phyloP scores from a whole-genome alignment of 2,888 invertebrate genomes.

The Sarcophaga subvicina region DNA sequence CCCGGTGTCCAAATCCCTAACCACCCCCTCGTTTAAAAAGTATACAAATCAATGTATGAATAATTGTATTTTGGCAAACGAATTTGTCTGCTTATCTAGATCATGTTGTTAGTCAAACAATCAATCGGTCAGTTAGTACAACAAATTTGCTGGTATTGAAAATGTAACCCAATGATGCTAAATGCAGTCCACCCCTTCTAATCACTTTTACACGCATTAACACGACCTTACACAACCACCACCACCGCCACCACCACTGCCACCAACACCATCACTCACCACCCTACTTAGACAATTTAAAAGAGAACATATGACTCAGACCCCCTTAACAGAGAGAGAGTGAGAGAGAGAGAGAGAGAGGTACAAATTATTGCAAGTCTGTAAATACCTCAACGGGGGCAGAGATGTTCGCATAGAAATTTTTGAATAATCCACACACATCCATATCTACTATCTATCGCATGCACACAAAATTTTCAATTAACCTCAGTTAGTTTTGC shows the following conservation, averaged over 20 bases:
- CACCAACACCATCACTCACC: background rate
- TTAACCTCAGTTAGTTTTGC: background rate
- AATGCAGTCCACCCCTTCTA: constrained; percentile 9
- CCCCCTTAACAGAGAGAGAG: too few relatives aligned
- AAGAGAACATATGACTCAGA: background rate
- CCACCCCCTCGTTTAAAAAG: constrained; percentile 29
- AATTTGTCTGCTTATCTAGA: constrained; percentile 45
- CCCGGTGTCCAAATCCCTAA: constrained; percentile 49
- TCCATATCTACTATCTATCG: constrained; percentile 66
- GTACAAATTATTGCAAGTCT: too few relatives aligned
- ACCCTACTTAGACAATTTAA: background rate
- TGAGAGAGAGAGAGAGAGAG: too few relatives aligned
- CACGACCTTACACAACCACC: constrained; percentile 48
- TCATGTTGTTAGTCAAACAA: constrained; percentile 5
- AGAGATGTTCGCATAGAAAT: constrained; percentile 14
- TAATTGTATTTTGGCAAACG: constrained; percentile 34
- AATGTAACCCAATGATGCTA: constrained; percentile 42
- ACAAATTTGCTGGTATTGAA: constrained; percentile 35
- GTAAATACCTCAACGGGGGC: too few relatives aligned
- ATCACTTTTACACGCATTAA: constrained; percentile 55
- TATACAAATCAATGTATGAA: background rate
- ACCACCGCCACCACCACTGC: background rate
- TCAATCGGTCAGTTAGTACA: constrained; percentile 31
- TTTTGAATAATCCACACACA: constrained; percentile 43
- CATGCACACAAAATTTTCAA: constrained; percentile 57